Evolutionary conservation across 2,888 invertebrate species (phyloP), one percentile per base, ranked within the genome.

Genomic region (Myopa tessellatipennis): DNA sequence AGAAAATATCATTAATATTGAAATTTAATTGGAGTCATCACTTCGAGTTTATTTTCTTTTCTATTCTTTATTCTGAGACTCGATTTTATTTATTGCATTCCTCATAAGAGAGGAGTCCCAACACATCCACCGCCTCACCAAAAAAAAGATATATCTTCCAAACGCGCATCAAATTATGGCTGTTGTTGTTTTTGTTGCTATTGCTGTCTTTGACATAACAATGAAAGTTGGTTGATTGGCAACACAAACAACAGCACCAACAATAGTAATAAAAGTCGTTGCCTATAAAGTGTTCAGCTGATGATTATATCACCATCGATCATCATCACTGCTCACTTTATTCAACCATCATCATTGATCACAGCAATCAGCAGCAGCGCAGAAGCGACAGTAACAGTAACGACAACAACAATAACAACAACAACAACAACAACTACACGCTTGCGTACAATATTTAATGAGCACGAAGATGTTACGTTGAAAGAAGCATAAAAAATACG

Each of bases 271-370:
- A 34, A 26, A 65, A 65, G 34, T 36, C 65, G 8, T 38, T 45
- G 10, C 7, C 45, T 45, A 45, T 45, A 45, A 45, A 45, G 10
- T 8, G 6, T 45, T 26, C 10, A 18, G 26, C 18, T 61, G 36
- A 34, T 65, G 16, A 65, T 65, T 38, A 38, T 16, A 65, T 65
- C 61, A 61, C n/a, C 65, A 65, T 65, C 65, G 34, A 38, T 34
- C 65, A 34, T 65, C 36, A 65, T 65, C 65, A 34, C 36, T 65
- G 36, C 38, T 38, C 16, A 38, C 12, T 65, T 34, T 38, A 65
- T 65, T 14, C 38, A 6, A 4, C 38, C 65, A 38, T 65, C 65
- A 65, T 26, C 38, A 6, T 16, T 65, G 1, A 34, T 65, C 65
- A 65, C 8, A 14, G 65, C 1, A 38, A 36, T 65, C 65, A 65